phyloP scores from a whole-genome alignment of 2,888 invertebrate genomes.

The Protophormia terraenovae region DNA sequence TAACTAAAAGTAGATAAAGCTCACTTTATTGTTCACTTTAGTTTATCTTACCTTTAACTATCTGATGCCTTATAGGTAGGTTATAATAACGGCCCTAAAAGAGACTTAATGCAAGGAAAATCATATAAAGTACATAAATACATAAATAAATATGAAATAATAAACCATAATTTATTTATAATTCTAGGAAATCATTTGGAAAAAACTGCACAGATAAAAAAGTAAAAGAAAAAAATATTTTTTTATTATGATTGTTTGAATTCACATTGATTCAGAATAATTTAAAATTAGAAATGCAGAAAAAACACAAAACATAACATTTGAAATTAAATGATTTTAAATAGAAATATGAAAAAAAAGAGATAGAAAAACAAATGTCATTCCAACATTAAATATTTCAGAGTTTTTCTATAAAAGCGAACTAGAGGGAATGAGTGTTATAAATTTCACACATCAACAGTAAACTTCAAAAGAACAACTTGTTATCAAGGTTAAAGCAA shows the following conservation, averaged over 20 bases:
- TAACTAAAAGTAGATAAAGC: too few species aligned
- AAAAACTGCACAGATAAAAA: background rate
- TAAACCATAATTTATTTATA: background rate
- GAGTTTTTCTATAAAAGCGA: too few species aligned
- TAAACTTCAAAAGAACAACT: background rate
- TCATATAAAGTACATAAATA: background rate
- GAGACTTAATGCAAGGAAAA: background rate
- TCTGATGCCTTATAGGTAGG: too few species aligned
- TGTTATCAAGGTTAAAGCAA: background rate
- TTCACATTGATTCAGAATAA: too few species aligned
- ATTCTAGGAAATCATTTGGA: background rate
- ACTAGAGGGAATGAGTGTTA: background rate
- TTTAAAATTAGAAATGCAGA: too few species aligned
- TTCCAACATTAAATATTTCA: too few species aligned
- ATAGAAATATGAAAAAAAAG: background rate
- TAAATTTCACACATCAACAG: background rate
- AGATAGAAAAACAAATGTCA: too few species aligned
- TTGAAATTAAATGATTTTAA: background rate
- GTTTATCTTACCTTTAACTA: too few species aligned
- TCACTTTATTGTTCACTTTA: too few species aligned
- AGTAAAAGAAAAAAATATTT: background rate
- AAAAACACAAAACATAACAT: background rate
- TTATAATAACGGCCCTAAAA: too few species aligned
- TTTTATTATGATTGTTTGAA: too few species aligned
- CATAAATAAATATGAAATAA: background rate